Conservation (phyloP, 2,113 vertebrate genomes). For the Nesoenas mayeri region DNA sequence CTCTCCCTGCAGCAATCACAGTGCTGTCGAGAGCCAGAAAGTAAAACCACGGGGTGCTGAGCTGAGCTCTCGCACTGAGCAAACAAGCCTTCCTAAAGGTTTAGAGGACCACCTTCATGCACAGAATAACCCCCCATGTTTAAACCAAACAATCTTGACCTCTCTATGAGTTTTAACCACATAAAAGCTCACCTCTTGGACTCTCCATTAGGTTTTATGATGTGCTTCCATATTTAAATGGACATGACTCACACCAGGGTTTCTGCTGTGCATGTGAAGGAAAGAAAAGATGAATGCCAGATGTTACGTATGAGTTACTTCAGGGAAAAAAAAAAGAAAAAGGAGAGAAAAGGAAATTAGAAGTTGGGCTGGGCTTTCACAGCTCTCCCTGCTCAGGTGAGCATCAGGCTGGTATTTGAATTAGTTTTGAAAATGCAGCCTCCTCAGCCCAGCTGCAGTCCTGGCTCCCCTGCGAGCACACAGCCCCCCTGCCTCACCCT, state of each 20-base stretch:
- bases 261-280: not conserved
- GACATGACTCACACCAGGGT: slow-evolving; percentile 62
- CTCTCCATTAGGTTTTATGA: slow-evolving; percentile 62
- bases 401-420: not conserved
- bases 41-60: not conserved
- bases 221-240: slow-evolving; percentile 70
- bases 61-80: not conserved
- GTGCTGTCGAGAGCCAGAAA: not conserved
- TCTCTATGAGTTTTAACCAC: slow-evolving; percentile 55
- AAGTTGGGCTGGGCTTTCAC: slow-evolving; percentile 8
- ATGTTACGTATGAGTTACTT: slow-evolving; percentile 18
- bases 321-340: not conserved
- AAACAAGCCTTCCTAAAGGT: slow-evolving; percentile 17
- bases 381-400: not conserved
- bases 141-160: slow-evolving; percentile 71
- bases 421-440: not conserved
- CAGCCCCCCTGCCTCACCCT: not conserved
- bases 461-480: not conserved
- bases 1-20: not conserved
- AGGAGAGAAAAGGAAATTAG: not conserved
- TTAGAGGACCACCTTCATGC: slow-evolving; percentile 41
- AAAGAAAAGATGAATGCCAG: slow-evolving; percentile 66
- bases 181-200: slow-evolving; percentile 70
- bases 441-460: not conserved
- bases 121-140: slow-evolving; percentile 44